A percentile compares a stretch with the other conserved stretches of the same genome.
Evolutionary conservation across 1,140 invertebrate species (phyloP).

Genomic region (Paralvinella palmiformis): DNA sequence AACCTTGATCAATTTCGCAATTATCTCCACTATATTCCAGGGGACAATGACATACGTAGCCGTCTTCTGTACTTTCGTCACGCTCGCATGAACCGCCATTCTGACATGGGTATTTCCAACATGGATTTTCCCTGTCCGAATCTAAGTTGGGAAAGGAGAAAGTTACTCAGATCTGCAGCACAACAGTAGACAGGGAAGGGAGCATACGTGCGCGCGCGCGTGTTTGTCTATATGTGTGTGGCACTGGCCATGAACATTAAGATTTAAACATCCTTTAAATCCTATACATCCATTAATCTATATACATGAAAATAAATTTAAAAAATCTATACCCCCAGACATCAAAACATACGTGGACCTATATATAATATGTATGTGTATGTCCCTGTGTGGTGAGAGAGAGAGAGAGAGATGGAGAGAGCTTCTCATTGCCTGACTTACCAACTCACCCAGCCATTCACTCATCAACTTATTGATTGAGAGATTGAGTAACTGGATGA

Average conservation of each 20-base stretch:
- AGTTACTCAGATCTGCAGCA: not conserved
- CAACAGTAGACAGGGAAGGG: too few relatives aligned
- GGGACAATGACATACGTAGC: conserved; percentile 53
- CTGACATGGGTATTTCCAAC: conserved; percentile 74
- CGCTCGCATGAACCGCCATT: conserved; percentile 91
- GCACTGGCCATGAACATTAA: not conserved
- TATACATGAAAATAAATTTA: not conserved
- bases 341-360: too few relatives aligned
- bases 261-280: not conserved
- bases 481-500: too few relatives aligned
- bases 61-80: conserved; percentile 10
- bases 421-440: too few relatives aligned
- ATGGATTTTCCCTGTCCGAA: conserved; percentile 29
- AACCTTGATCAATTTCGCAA: conserved; percentile 12
- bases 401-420: too few relatives aligned
- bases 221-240: too few relatives aligned
- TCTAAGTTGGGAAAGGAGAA: not conserved
- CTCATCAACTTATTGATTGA: too few relatives aligned
- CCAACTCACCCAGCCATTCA: too few relatives aligned
- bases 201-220: too few relatives aligned
- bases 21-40: conserved; percentile 41
- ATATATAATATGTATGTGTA: too few relatives aligned
- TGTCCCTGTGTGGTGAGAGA: too few relatives aligned
- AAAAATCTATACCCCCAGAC: too few relatives aligned
- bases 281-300: not conserved